Conservation (phyloP, 2,113 vertebrate genomes). For the Poecile atricapillus region DNA sequence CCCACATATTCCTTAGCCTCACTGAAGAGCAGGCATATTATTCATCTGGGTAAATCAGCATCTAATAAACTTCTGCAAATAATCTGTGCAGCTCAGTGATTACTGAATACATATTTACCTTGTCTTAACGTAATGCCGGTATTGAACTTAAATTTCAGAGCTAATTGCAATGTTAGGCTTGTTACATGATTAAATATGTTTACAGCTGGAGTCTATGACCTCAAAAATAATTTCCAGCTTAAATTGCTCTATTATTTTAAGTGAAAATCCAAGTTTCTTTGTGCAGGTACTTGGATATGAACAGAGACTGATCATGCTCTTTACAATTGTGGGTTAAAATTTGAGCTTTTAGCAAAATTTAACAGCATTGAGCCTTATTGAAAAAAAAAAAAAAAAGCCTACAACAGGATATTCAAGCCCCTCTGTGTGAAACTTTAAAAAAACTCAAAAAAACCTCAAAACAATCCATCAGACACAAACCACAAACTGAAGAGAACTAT, state of each 20-base stretch:
- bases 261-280: neutral
- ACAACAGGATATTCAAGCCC: neutral
- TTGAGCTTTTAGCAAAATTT: neutral
- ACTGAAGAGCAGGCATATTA: neutral
- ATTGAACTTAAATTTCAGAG: neutral
- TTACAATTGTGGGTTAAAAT: neutral
- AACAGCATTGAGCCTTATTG: neutral
- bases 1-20: neutral
- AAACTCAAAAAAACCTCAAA: neutral
- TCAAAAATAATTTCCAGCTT: neutral
- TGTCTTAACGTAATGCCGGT: neutral
- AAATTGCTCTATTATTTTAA: neutral
- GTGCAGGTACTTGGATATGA: neutral
- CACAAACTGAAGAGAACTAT: neutral
- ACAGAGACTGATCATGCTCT: neutral
- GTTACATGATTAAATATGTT: neutral
- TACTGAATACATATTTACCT: neutral
- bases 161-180: neutral
- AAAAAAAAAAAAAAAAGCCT: neutral
- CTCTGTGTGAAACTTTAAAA: neutral
- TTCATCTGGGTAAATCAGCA: neutral
- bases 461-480: neutral
- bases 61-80: neutral
- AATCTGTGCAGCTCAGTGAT: neutral
- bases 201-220: neutral